Conservation (phyloP, 2,113 vertebrate species). For the Tenebrosternarchus preto region DNA sequence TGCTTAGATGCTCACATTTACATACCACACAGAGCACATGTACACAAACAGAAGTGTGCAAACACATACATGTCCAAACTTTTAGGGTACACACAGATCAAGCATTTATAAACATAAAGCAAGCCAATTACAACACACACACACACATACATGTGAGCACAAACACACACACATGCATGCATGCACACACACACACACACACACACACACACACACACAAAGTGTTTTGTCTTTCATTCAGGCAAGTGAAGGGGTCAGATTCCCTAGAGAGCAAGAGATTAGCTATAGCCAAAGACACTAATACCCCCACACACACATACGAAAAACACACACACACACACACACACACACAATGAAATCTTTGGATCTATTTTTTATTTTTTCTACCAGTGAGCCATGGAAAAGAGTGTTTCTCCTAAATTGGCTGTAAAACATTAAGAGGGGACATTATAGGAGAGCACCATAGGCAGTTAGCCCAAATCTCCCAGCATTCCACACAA, state of each 20-base stretch:
- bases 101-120: slow-evolving; percentile 33
- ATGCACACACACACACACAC: too few relatives aligned
- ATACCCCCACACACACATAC: slow-evolving; percentile 63
- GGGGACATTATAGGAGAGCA: neutral
- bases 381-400: slow-evolving; percentile 6
- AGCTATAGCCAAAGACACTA: slow-evolving; percentile 65
- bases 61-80: neutral
- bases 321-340: slow-evolving; percentile 51
- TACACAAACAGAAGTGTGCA: too few relatives aligned
- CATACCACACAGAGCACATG: slow-evolving; percentile 42
- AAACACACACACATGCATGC: too few relatives aligned
- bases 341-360: slow-evolving; percentile 1
- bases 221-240: slow-evolving; percentile 56
- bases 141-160: too few relatives aligned
- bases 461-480: slow-evolving; percentile 1
- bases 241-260: slow-evolving; percentile 60
- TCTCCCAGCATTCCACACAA: slow-evolving; percentile 44
- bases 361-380: slow-evolving; percentile 12
- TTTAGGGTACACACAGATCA: neutral
- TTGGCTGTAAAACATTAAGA: slow-evolving; percentile 39
- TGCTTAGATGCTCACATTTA: slow-evolving; percentile 14
- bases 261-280: slow-evolving; percentile 69
- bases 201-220: slow-evolving; percentile 41
- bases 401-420: neutral
- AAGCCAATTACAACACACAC: slow-evolving; percentile 13